Conservation (phyloP, 1,140 invertebrate species). For the Drosophila paulistorum region DNA sequence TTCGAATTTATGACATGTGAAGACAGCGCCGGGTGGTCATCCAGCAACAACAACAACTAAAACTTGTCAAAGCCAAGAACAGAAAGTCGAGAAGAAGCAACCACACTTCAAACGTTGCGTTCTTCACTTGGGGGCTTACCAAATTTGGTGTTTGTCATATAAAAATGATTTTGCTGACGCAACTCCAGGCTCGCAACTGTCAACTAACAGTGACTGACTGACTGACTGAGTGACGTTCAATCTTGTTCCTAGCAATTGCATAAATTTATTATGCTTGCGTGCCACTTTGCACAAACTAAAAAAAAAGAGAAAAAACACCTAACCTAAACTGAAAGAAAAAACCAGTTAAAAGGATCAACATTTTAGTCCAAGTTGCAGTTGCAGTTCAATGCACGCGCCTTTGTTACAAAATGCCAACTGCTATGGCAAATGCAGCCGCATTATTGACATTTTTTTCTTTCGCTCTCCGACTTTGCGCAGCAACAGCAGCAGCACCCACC, state of each 20-base stretch:
- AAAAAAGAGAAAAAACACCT: background rate
- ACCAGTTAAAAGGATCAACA: constrained; percentile 53
- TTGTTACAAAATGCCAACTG: constrained; percentile 55
- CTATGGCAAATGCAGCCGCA: constrained; percentile 59
- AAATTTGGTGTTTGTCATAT: constrained; percentile 74
- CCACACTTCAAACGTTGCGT: constrained; percentile 74
- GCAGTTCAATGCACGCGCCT: constrained; percentile 68
- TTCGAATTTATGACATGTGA: constrained; percentile 83
- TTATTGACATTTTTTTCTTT: constrained; percentile 70
- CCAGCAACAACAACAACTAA: constrained; percentile 6
- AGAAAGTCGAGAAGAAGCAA: constrained; percentile 6
- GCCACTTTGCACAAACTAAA: constrained; percentile 38
- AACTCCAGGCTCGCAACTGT: constrained; percentile 41
- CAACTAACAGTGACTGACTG: constrained; percentile 28
- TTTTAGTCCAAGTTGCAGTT: constrained; percentile 34
- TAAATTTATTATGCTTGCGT: constrained; percentile 68
- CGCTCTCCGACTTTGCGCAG: constrained; percentile 4
- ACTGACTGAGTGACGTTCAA: constrained; percentile 51
- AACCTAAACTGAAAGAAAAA: background rate
- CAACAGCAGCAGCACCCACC: constrained; percentile 40
- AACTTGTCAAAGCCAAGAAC: constrained; percentile 4
- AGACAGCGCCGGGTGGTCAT: constrained; percentile 69
- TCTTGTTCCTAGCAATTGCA: constrained; percentile 55
- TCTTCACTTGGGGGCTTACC: constrained; percentile 49
- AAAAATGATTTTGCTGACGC: constrained; percentile 82